Evolutionary conservation across 2,113 vertebrate species (phyloP), one percentile per base, ranked within the genome.

Genomic region (Delphinus delphis): DNA sequence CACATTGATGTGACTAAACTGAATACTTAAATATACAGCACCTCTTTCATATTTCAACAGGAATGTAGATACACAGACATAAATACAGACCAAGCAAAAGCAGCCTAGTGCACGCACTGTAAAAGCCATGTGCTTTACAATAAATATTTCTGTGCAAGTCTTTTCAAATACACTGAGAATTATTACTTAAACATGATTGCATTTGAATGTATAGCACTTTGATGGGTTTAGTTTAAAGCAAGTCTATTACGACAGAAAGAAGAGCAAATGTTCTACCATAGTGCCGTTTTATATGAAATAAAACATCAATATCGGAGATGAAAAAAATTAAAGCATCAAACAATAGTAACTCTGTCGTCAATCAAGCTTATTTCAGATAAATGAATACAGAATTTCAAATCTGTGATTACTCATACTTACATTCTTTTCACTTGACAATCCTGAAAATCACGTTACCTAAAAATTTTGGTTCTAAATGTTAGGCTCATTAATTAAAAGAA

Each of bases 361-460:
- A 71, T 73, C 6, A 88, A 88, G 7, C 21, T 62, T 76, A 83
- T 63, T 84, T 55, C 84, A 93, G n/a, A 93, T 6, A 93, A 93
- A 71, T 50, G 9, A 92, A 87, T 85, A 89, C 10, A 91, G 41
- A 84, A 95, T 89, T 93, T 96, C 71, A 93, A 93, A 74, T 53
- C 38, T 88, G 12, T 95, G 70, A 88, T 93, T 53, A 90, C 95
- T 79, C 25, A 38, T 58, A 90, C 26, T 67, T 71, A 80, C 44
- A 81, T 88, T 21, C 2, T 77, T 82, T 63, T 79, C 23, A 70
- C 25, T 5, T 93, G 44, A 73, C 63, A 68, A 85, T 50, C 41
- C 17, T 50, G 14, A 94, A 76, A 92, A 70, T n/a, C 18, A 36
- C n/a, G 81, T 65, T 68, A 88, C 28, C 18, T 88, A 20, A 93